Conservation (phyloP, 2,888 invertebrate genomes). For the Lasioglossum lativentre region DNA sequence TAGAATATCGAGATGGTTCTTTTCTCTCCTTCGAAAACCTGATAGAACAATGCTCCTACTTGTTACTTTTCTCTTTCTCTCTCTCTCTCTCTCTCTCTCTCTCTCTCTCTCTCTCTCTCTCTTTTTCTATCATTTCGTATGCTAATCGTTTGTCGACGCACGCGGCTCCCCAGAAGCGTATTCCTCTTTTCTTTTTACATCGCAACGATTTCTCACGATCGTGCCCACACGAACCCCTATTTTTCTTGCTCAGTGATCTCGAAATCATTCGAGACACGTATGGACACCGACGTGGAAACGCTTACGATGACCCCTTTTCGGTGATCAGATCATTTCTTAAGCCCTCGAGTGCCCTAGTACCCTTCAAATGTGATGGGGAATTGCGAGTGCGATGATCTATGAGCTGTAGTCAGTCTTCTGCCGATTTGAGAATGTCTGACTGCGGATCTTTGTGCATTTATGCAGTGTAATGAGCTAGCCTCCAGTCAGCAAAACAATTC, state of each 20-base stretch:
- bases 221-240: not conserved
- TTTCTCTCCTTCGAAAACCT: not conserved
- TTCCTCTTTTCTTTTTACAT: conserved; percentile 22
- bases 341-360: not conserved
- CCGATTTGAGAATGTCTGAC: not conserved
- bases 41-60: not conserved
- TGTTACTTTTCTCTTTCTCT: not conserved
- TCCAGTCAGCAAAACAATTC: not conserved
- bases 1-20: conserved; percentile 16
- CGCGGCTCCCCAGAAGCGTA: conserved; percentile 9
- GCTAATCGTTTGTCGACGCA: conserved; percentile 9
- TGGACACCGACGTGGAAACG: conserved; percentile 21
- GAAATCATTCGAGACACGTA: not conserved
- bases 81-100: not conserved
- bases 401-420: not conserved
- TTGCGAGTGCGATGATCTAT: not conserved
- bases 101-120: not conserved
- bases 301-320: conserved; percentile 9
- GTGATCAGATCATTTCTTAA: conserved; percentile 12
- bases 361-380: not conserved
- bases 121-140: not conserved
- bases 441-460: not conserved
- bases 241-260: not conserved
- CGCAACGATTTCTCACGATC: conserved; percentile 33
- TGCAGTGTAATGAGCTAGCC: not conserved